phyloP scores from a whole-genome alignment of 2,888 invertebrate genomes.

The Polia nebulosa region DNA sequence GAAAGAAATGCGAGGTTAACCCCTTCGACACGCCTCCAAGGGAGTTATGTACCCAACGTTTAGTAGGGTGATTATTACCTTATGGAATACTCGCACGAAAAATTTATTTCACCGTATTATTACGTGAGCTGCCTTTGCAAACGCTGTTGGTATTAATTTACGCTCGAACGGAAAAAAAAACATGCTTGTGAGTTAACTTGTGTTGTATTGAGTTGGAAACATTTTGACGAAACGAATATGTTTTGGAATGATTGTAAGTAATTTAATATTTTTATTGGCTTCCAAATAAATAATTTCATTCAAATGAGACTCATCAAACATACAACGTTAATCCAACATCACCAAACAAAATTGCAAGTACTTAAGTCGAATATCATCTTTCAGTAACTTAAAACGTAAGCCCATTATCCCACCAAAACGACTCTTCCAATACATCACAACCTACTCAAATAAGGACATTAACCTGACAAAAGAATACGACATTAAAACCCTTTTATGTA shows the following conservation, averaged over 20 bases:
- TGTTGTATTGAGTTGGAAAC: not conserved
- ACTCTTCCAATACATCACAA: conserved; percentile 35
- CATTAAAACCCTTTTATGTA: conserved; percentile 35
- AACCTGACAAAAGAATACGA: conserved; percentile 34
- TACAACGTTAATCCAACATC: not conserved
- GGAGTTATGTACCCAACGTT: conserved; percentile 22
- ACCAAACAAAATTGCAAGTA: not conserved
- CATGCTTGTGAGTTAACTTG: not conserved
- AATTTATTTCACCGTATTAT: conserved; percentile 33
- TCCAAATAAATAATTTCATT: not conserved
- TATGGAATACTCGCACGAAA: conserved; percentile 48
- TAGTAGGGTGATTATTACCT: conserved; percentile 31
- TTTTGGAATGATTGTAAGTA: conserved; percentile 39
- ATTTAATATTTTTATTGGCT: not conserved
- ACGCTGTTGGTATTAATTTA: conserved; percentile 11
- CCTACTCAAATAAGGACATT: conserved; percentile 48
- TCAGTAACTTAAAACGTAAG: conserved; percentile 4
- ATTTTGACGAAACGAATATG: conserved; percentile 9
- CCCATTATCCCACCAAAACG: conserved; percentile 12
- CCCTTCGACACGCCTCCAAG: conserved; percentile 19
- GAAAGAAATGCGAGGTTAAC: conserved; percentile 48
- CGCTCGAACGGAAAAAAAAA: not conserved
- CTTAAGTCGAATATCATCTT: conserved; percentile 2
- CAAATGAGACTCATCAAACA: too few species aligned
- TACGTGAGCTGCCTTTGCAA: conserved; percentile 22